A percentile compares a stretch with the other conserved stretches of the same genome.
Conservation (phyloP, 2,797 vertebrate species). For the Esox lucius region DNA sequence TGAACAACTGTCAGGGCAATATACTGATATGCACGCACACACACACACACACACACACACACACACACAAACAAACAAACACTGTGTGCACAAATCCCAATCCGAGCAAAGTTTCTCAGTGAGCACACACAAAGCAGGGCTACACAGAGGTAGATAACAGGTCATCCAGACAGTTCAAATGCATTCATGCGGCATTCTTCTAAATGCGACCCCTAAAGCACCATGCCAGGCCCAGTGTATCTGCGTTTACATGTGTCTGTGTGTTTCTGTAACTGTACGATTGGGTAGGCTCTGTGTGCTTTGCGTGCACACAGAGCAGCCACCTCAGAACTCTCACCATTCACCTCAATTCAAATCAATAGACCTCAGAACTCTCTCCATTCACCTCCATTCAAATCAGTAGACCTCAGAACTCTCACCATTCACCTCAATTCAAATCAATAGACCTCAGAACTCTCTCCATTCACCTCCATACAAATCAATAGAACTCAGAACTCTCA, state of each 20-base stretch:
- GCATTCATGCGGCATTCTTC: neutral
- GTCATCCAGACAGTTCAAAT: constrained; percentile 22
- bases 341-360: too few species aligned
- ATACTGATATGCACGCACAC: constrained; percentile 38
- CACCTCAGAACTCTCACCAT: too few species aligned
- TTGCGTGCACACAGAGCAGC: too few species aligned
- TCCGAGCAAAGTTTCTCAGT: constrained; percentile 55
- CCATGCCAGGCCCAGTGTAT: neutral
- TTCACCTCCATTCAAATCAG: too few species aligned
- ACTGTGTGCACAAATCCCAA: constrained; percentile 3
- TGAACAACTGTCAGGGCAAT: constrained; percentile 46
- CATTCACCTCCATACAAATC: too few species aligned
- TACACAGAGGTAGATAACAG: constrained; percentile 32
- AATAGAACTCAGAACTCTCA: too few species aligned
- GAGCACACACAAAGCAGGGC: constrained; percentile 47
- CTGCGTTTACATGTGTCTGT: constrained; percentile 7
- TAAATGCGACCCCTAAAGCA: too few species aligned
- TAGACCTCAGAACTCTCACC: too few species aligned
- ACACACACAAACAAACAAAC: constrained; percentile 8
- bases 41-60: constrained; percentile 1
- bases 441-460: too few species aligned
- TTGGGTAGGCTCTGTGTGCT: constrained; percentile 2
- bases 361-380: too few species aligned
- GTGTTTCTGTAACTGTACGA: neutral
- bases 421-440: too few species aligned